Percentiles rank a stretch among this genome's conserved stretches.
phyloP scores from a whole-genome alignment of 2,888 invertebrate species.

The Melanotus villosus region DNA sequence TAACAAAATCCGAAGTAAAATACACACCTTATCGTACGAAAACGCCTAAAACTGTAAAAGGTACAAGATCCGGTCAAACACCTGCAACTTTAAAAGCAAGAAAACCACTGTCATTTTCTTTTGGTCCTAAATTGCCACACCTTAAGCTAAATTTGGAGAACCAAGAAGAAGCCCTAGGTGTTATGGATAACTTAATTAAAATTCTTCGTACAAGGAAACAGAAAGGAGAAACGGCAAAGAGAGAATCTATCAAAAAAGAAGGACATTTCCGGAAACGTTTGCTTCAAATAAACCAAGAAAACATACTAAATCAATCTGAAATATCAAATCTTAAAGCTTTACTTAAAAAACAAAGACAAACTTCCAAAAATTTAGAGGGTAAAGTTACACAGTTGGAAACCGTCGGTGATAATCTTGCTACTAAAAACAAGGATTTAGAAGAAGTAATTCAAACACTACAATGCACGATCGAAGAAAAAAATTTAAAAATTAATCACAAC shows the following conservation, averaged over 20 bases:
- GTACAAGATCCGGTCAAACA: not conserved
- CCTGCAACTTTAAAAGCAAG: not conserved
- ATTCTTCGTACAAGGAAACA: slow-evolving; percentile 73
- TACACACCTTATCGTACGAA: slow-evolving; percentile 63
- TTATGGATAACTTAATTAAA: slow-evolving; percentile 76
- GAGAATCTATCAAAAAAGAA: slow-evolving; percentile 76
- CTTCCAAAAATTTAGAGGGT: slow-evolving; percentile 76
- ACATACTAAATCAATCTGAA: slow-evolving; percentile 78
- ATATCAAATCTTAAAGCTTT: slow-evolving; percentile 76
- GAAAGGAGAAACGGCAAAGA: slow-evolving; percentile 69
- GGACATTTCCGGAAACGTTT: slow-evolving; percentile 77
- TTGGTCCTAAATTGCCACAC: slow-evolving; percentile 54
- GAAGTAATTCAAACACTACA: slow-evolving; percentile 57
- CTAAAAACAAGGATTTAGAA: slow-evolving; percentile 77
- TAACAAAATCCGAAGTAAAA: slow-evolving; percentile 78
- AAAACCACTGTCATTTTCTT: not conserved
- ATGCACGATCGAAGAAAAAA: slow-evolving; percentile 74
- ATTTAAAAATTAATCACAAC: slow-evolving; percentile 75
- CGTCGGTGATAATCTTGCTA: slow-evolving; percentile 73
- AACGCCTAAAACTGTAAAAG: slow-evolving; percentile 53
- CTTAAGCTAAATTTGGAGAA: slow-evolving; percentile 70
- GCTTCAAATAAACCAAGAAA: slow-evolving; percentile 80
- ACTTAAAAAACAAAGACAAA: slow-evolving; percentile 78
- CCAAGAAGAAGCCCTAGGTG: slow-evolving; percentile 76
- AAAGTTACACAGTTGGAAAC: slow-evolving; percentile 78